Base-by-base conservation (phyloP, 2,797 vertebrate species). In the Acanthis flammea region DNA sequence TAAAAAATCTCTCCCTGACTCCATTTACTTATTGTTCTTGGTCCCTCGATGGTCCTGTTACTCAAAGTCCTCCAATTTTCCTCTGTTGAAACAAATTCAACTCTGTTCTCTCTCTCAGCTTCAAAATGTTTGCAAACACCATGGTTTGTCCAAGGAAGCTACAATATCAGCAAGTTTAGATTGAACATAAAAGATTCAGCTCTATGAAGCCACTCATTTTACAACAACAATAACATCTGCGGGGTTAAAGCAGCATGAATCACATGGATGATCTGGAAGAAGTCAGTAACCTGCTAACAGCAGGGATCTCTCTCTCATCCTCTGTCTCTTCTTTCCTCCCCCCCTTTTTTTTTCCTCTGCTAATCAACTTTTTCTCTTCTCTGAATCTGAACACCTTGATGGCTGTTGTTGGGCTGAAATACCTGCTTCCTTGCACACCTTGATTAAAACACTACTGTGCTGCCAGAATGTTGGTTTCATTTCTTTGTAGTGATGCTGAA, bases 321-420 rank as follows among this genome's bases (percentile, higher is more conserved):
- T 62, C 6, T 39, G 17, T 57, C 8, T n/a, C 17, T 42, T 8
- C 33, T 65, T 76, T 28, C 4, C 3, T 80, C 4, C 7, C 3
- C 4, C 1, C 3, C 15, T 14, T 41, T 39, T 39, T 14, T 31
- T 30, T 57, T 65, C 62, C 37, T 60, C 28, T 87, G n/a, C 10
- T 66, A 83, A 25, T 51, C 25, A 63, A 11, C 17, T 19, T 90
- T 82, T 86, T 62, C 10, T 65, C 8, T 93, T 61, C 44, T 35
- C 3, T 45, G 9, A 33, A n/a, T 54, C 19, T 1, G 7, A 73
- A 88, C 57, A 19, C 4, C 10, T 4, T n/a, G 4, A 2, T 3
- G 1, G 0, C 10, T 53, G 27, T 11, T 76, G 2, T 33, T 44
- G 44, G 39, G 14, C 7, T 76, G 15, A 70, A 92, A 51, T 39